Conservation (phyloP, 2,113 vertebrate species). For the Astur gentilis region DNA sequence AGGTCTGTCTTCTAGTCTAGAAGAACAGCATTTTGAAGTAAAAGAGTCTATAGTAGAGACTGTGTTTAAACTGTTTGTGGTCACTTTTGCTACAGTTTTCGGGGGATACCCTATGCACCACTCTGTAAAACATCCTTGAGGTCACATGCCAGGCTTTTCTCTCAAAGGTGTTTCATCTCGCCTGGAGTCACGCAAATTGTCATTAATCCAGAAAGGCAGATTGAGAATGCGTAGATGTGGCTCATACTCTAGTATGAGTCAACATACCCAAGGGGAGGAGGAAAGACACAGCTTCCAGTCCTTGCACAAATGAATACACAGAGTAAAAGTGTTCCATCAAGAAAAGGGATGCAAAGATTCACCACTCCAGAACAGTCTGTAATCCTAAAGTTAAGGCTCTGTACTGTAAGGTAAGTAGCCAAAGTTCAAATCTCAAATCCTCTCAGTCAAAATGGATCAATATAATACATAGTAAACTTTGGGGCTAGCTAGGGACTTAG, state of each 20-base stretch:
- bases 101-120: not conserved
- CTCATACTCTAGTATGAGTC: not conserved
- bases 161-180: not conserved
- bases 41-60: not conserved
- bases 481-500: not conserved
- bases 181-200: not conserved
- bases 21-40: not conserved
- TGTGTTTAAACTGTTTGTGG: not conserved
- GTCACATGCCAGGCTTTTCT: not conserved
- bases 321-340: not conserved
- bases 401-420: not conserved
- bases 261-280: not conserved
- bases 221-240: not conserved
- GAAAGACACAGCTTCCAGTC: not conserved
- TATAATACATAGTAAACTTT: not conserved
- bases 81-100: not conserved
- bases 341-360: not conserved
- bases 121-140: not conserved
- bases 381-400: not conserved
- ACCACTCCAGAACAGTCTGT: not conserved
- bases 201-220: not conserved
- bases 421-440: not conserved
- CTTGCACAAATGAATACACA: not conserved
- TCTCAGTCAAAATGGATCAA: not conserved
- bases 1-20: not conserved